Base-by-base conservation (phyloP, 2,888 invertebrate genomes). In the Patella pellucida region DNA sequence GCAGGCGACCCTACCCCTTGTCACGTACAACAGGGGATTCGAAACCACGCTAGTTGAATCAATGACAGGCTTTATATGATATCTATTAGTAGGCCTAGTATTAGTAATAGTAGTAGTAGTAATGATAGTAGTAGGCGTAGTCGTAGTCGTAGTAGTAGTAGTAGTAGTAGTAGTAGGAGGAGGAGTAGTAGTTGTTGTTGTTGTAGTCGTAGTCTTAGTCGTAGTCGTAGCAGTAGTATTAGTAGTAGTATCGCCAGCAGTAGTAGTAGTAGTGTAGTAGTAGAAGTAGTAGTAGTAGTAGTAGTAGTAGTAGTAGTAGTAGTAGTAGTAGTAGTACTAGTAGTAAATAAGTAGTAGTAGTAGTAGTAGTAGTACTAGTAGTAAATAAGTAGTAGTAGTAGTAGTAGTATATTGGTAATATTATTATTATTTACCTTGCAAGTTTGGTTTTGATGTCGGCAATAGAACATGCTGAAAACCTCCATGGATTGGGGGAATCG, bases 391-490 rank as follows among this genome's bases (percentile, higher is more conserved):
- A 71, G 51, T 54, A 71, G 15, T 54, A 71, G 15, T 71, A 71
- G 1, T 71, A 71, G 15, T 54, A 71, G 51, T 54, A 71, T 69
- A 69, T 19, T 69, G 7, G 5, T 7, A 14, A 5, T 7, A 56
- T n/a, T 62, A 9, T 19, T 16, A 19, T 15, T 27, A 27, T 27
- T 62, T 62, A 62, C 27, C 27, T 52, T 16, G 27, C 68, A 19
- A 76, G 69, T 68, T 72, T 72, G 15, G 51, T 16, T 67, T 72
- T 69, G 62, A 76, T 72, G 23, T 54, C 68, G 51, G 56, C 62
- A 14, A 76, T 62, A 50, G 76, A 72, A 62, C 76, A 76, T 15
- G 69, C 11, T 19, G 76, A 76, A 54, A 76, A 76, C 16, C 15
- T 16, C 76, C 76, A 76, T 0, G 72, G 76, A 27, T 72, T 72